phyloP scores from a whole-genome alignment of 2,113 vertebrate species.

The Podocnemis expansa region DNA sequence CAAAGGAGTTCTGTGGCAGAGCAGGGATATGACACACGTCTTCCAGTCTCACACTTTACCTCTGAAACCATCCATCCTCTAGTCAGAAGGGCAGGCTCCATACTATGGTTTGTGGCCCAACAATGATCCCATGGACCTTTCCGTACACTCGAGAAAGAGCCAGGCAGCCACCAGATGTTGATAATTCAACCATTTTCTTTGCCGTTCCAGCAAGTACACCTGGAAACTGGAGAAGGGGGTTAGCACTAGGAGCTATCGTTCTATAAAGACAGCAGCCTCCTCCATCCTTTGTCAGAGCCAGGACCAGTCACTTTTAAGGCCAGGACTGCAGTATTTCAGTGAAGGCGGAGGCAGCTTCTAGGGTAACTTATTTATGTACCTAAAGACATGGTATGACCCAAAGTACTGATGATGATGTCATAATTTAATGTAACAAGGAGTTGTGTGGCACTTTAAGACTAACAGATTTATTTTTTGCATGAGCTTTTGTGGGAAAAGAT shows the following conservation, averaged over 20 bases:
- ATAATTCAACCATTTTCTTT: neutral
- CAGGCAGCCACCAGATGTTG: neutral
- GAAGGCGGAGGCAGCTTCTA: neutral
- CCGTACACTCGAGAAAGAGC: neutral
- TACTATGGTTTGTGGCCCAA: neutral
- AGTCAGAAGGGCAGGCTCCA: neutral
- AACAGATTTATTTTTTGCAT: too few species aligned
- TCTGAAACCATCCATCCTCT: neutral
- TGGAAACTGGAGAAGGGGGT: fast-evolving
- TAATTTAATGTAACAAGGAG: too few species aligned
- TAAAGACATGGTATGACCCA: neutral
- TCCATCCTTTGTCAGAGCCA: neutral
- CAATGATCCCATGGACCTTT: neutral
- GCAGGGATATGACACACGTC: neutral
- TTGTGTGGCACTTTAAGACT: too few species aligned
- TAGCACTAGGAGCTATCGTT: neutral
- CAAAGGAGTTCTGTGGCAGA: neutral
- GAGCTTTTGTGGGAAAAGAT: too few species aligned
- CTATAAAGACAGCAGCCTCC: neutral
- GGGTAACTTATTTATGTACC: neutral
- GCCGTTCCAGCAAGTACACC: neutral
- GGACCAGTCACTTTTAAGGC: neutral
- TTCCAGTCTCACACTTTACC: neutral
- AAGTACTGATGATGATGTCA: neutral
- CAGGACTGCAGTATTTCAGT: neutral